These are phyloP conservation scores for Andrena marginata DNA, from an alignment of 2,888 invertebrate genomes.

Conservation along the genomic window DNA sequence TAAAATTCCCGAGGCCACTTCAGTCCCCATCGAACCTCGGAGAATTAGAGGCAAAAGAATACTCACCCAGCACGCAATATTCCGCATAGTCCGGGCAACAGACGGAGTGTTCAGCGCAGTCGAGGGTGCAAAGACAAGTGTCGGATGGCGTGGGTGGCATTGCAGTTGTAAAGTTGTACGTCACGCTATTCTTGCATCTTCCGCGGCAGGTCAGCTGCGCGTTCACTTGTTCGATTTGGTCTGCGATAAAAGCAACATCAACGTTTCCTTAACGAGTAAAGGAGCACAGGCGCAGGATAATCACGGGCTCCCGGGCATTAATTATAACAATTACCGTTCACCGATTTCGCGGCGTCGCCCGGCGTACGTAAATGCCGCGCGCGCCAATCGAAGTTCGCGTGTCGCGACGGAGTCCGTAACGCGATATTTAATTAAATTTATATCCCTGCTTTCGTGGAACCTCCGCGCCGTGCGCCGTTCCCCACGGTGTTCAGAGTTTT, in stretches of 20 bases:
- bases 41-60: background rate
- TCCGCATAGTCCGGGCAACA: constrained; percentile 90
- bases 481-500: background rate
- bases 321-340: background rate
- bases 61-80: constrained; percentile 86
- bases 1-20: background rate
- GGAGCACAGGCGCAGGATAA: background rate
- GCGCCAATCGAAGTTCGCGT: background rate
- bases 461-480: background rate
- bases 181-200: constrained; percentile 74
- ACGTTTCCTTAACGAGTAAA: background rate
- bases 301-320: too few species aligned
- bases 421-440: constrained; percentile 3
- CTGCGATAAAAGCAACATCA: constrained; percentile 63
- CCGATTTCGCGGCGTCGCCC: background rate
- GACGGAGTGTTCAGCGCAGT: constrained; percentile 86
- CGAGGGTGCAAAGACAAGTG: constrained; percentile 87
- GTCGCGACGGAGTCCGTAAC: background rate
- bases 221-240: constrained; percentile 81
- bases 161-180: constrained; percentile 58
- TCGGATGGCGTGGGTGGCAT: constrained; percentile 64
- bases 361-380: background rate
- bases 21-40: too few species aligned
- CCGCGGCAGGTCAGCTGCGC: constrained; percentile 80
- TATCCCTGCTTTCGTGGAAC: background rate